Evolutionary conservation across 1,140 invertebrate genomes (phyloP).

Genomic region (Drosophila ambigua): DNA sequence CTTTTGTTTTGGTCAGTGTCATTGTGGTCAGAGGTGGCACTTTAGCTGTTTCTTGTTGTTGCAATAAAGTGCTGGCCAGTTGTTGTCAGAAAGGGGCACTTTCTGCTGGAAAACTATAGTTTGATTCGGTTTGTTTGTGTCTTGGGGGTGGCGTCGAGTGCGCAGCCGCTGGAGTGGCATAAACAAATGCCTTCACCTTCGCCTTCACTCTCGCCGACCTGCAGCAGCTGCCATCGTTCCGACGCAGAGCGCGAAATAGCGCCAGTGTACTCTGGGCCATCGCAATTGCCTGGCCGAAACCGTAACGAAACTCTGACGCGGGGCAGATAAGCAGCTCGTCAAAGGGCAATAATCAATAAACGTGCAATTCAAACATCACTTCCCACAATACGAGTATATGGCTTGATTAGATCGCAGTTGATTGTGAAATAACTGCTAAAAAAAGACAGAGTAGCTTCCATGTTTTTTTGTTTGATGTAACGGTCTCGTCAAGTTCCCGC

Average conservation of each 20-base stretch:
- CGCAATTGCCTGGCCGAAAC: slow-evolving; percentile 46
- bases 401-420: slow-evolving; percentile 68
- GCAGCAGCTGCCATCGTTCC: too few relatives aligned
- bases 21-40: slow-evolving; percentile 5
- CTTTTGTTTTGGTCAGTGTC: neutral
- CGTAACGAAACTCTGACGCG: slow-evolving; percentile 17
- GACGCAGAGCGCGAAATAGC: slow-evolving; percentile 50
- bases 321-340: slow-evolving; percentile 54
- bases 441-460: slow-evolving; percentile 1
- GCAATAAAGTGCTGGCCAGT: slow-evolving; percentile 11
- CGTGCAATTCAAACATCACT: slow-evolving; percentile 57
- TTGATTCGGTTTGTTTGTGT: neutral
- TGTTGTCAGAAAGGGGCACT: slow-evolving; percentile 21
- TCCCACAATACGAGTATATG: slow-evolving; percentile 25
- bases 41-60: slow-evolving; percentile 29
- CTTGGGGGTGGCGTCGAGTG: slow-evolving; percentile 16
- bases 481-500: slow-evolving; percentile 1
- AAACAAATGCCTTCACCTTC: slow-evolving; percentile 73
- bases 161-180: slow-evolving; percentile 69
- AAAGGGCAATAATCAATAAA: slow-evolving; percentile 76
- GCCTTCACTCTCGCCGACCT: slow-evolving; percentile 28
- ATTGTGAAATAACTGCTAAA: slow-evolving; percentile 61
- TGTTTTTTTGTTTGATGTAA: slow-evolving; percentile 22
- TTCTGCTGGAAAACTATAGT: slow-evolving; percentile 7
- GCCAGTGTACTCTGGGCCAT: slow-evolving; percentile 69